These are phyloP conservation scores for Seira musarum DNA, from an alignment of 2,888 invertebrate genomes.

Conservation along the genomic window DNA sequence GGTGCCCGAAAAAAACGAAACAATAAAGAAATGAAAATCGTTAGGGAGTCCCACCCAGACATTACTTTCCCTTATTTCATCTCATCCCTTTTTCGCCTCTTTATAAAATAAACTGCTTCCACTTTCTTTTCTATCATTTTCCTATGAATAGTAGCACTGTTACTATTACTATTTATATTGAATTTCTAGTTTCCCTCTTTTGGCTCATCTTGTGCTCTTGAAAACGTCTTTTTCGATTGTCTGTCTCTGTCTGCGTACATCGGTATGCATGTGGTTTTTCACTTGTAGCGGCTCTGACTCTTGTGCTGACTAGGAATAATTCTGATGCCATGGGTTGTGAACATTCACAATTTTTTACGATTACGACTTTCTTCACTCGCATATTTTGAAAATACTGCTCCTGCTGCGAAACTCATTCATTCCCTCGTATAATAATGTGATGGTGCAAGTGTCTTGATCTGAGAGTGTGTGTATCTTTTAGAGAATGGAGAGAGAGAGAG, in stretches of 20 bases:
- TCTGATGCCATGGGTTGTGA: constrained; percentile 41
- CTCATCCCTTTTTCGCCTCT: neutral
- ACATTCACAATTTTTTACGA: constrained; percentile 58
- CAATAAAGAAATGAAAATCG: neutral
- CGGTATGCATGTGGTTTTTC: constrained; percentile 13
- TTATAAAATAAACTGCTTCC: neutral
- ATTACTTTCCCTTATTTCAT: neutral
- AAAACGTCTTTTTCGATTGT: neutral
- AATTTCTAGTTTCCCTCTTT: no score
- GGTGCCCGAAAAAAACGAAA: neutral
- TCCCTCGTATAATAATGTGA: constrained; percentile 27
- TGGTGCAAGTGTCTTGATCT: constrained; percentile 31
- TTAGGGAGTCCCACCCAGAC: neutral
- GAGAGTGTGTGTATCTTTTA: constrained; percentile 7
- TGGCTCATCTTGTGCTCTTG: no score
- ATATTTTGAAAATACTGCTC: constrained; percentile 41
- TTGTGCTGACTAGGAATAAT: constrained; percentile 37
- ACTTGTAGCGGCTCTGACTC: constrained; percentile 12
- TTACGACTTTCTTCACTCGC: constrained; percentile 55
- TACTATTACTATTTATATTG: no score
- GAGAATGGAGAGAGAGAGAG: no score
- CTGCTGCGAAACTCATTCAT: constrained; percentile 47
- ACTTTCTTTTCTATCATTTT: neutral
- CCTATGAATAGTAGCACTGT: no score
- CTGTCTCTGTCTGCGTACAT: neutral